Conservation (phyloP, 2,888 invertebrate species). For the Argyra leucocephala region DNA sequence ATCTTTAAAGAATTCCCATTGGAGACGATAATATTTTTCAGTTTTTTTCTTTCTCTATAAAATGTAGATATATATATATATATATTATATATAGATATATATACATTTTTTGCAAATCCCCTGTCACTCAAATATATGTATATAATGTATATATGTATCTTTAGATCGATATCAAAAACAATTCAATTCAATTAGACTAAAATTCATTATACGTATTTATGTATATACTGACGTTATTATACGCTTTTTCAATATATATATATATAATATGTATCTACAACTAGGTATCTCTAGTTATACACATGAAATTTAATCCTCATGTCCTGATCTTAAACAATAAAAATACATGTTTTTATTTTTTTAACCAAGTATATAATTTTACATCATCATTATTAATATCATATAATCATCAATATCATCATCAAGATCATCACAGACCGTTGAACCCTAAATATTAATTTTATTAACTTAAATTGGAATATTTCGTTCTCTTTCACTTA, state of each 20-base stretch:
- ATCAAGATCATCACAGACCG: background rate
- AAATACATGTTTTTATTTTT: no score
- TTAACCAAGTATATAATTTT: no score
- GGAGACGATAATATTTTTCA: background rate
- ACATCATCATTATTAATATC: background rate
- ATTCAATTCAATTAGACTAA: slow-evolving; percentile 1
- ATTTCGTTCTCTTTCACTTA: background rate
- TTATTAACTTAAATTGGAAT: background rate
- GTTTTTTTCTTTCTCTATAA: background rate
- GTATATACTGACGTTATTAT: background rate
- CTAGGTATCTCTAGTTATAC: background rate
- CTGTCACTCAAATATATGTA: slow-evolving; percentile 1
- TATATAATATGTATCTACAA: background rate
- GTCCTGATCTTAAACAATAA: background rate
- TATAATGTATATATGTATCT: no score
- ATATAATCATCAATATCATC: background rate
- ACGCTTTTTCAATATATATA: no score
- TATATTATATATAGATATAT: no score
- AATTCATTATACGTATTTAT: background rate
- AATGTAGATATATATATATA: no score
- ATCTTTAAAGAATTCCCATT: background rate
- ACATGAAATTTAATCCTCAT: background rate
- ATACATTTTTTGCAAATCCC: background rate
- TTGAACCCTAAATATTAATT: background rate
- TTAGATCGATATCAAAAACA: background rate